These are phyloP conservation scores for Riparia riparia DNA, from an alignment of 2,113 vertebrate genomes.

Conservation along the genomic window DNA sequence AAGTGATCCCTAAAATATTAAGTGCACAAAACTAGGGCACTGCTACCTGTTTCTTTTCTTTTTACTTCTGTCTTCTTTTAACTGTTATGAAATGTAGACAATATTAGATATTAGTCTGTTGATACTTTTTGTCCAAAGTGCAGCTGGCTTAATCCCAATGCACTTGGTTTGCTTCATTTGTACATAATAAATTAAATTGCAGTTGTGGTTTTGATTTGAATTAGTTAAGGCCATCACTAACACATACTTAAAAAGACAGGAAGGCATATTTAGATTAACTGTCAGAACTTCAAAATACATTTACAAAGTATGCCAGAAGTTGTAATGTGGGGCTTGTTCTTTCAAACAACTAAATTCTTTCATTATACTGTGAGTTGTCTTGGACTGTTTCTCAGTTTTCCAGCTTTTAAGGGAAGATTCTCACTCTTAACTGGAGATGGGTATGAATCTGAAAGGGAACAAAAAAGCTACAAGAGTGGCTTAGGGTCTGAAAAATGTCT, in stretches of 20 bases:
- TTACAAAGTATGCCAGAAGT: background rate
- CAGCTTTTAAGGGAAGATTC: background rate
- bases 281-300: background rate
- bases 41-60: background rate
- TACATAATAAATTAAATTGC: background rate
- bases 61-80: background rate
- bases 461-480: background rate
- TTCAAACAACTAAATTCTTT: background rate
- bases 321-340: background rate
- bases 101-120: background rate
- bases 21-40: background rate
- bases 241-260: background rate
- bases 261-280: background rate
- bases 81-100: background rate
- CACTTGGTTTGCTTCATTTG: background rate
- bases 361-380: background rate
- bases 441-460: background rate
- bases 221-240: background rate
- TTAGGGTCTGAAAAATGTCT: background rate
- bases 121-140: background rate
- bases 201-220: background rate
- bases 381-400: background rate
- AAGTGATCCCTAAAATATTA: background rate
- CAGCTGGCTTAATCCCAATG: background rate
- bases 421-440: background rate